Base-by-base conservation (phyloP, 2,797 vertebrate genomes). In the Rhinogobio ventralis region DNA sequence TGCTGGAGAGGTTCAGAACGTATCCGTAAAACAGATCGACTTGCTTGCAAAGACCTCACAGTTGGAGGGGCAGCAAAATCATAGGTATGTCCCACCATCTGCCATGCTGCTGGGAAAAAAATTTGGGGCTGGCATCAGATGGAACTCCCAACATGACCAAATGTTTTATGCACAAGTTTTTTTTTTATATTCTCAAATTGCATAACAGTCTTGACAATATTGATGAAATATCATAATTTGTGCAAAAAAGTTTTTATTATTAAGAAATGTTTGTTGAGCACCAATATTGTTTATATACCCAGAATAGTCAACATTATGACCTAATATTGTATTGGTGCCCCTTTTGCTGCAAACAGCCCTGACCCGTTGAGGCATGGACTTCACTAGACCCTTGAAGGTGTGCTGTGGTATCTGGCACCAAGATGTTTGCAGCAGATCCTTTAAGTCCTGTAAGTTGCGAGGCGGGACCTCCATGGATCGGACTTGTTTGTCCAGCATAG, bases 41-140 rank as follows among this genome's bases (percentile, higher is more conserved):
- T 72, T 15, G 20, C 46, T 66, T 49, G 25, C 17, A 55, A 23
- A 83, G 46, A 33, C 60, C 72, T 30, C 66, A 79, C 74, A 71
- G 82, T 57, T 60, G 80, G 53, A 46, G n/a, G 42, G 66, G 36
- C 51, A 60, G 60, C 51, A 51, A 66, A 71, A 13, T 71, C 64
- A 68, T 53, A 33, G 66, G 25, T 71, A 75, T 79, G 75, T 84
- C 53, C 51, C 51, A 36, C 82, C 66, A 78, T 78, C 66, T 84
- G 75, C 53, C 53, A n/a, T 42, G 30, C 17, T 49, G 6, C 19
- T 84, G 75, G 74, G 66, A 5, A n/a, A 28, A 42, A 49, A 49
- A 20, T 33, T 76, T 23, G 2, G 15, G 33, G 1, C 20, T 66
- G 55, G 46, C 62, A 45, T 55, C n/a, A 57, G 36, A 42, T 25